Percentiles rank a stretch among this genome's conserved stretches.
Conservation (phyloP, 2,797 vertebrate species). For the Myripristis jacobus region DNA sequence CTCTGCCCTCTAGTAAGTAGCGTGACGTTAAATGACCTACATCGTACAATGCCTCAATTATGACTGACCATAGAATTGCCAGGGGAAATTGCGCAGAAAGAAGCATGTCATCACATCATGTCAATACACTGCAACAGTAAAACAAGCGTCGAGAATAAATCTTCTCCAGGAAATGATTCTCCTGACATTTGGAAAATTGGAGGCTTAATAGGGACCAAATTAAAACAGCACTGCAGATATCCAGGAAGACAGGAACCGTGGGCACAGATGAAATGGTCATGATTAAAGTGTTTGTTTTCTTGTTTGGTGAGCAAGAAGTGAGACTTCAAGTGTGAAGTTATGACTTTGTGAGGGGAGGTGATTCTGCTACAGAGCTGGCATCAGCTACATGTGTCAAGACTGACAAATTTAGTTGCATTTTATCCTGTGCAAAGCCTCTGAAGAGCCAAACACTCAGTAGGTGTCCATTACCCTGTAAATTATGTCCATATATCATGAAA, state of each 20-base stretch:
- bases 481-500: neutral
- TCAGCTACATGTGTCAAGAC: neutral
- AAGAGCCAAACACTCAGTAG: no score
- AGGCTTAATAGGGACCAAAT: constrained; percentile 57
- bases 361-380: no score
- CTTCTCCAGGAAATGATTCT: constrained; percentile 54
- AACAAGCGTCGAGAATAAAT: constrained; percentile 32
- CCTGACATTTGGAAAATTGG: constrained; percentile 60
- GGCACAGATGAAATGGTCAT: constrained; percentile 23
- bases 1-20: constrained; percentile 87
- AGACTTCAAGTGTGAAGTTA: neutral
- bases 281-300: constrained; percentile 18
- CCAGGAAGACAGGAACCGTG: neutral
- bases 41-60: constrained; percentile 30
- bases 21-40: constrained; percentile 24
- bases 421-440: no score
- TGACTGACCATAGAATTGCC: constrained; percentile 49
- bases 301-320: constrained; percentile 8
- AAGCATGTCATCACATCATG: constrained; percentile 16
- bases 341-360: no score
- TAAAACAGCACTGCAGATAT: constrained; percentile 36
- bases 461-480: neutral
- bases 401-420: neutral
- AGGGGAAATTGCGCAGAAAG: constrained; percentile 47
- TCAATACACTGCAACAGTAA: constrained; percentile 33